Evolutionary conservation across 2,797 vertebrate genomes (phyloP).

Genomic region (Phoeniculus purpureus): DNA sequence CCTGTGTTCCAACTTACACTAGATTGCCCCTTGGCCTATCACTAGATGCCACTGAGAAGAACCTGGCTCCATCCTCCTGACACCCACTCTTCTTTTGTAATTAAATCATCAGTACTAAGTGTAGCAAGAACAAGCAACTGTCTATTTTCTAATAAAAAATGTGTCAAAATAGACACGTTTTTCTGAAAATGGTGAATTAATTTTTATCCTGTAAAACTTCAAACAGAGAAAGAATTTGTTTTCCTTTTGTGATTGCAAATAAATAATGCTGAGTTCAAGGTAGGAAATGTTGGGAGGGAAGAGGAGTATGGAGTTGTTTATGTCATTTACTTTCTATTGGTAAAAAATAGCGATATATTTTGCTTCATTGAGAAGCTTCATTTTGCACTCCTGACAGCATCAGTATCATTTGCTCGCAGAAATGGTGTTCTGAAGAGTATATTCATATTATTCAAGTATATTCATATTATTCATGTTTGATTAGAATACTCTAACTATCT

Average conservation of each 20-base stretch:
- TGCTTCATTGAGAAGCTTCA: not conserved
- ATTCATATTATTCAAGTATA: not conserved
- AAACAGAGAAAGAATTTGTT: not conserved
- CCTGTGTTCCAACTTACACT: too few species aligned
- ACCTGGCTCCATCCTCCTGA: too few species aligned
- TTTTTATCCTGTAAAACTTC: not conserved
- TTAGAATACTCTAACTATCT: not conserved
- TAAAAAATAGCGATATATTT: not conserved
- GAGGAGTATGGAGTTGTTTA: not conserved
- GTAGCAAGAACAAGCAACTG: not conserved
- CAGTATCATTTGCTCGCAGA: not conserved
- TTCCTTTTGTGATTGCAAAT: not conserved
- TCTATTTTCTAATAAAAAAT: not conserved
- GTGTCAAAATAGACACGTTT: not conserved
- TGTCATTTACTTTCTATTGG: not conserved
- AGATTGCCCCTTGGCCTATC: too few species aligned
- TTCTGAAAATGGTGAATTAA: not conserved
- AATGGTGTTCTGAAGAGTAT: not conserved
- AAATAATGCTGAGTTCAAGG: not conserved
- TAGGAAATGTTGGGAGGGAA: not conserved
- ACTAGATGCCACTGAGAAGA: too few species aligned
- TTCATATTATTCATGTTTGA: not conserved
- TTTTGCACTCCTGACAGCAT: not conserved
- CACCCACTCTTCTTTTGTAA: not conserved
- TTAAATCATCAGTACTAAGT: not conserved